These are phyloP conservation scores for Orchesellides sinensis DNA, from an alignment of 2,888 invertebrate species.

Conservation along the genomic window DNA sequence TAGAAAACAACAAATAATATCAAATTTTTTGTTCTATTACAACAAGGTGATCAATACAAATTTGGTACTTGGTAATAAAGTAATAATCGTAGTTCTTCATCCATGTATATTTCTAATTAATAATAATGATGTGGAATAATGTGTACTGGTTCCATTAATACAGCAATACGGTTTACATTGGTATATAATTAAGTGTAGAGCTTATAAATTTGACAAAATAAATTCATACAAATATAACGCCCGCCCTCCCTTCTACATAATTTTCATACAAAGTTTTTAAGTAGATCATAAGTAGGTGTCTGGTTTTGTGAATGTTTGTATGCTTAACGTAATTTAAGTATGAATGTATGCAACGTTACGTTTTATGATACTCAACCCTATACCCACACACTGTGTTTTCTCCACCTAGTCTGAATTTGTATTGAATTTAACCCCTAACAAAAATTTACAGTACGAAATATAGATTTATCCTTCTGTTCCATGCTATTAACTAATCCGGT, in stretches of 20 bases:
- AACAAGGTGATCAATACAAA: slow-evolving; percentile 34
- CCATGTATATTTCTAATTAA: not conserved
- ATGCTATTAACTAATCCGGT: not conserved
- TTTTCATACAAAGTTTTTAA: slow-evolving; percentile 13
- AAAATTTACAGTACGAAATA: not conserved
- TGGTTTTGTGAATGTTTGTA: slow-evolving; percentile 14
- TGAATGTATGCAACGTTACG: not conserved
- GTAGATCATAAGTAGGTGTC: slow-evolving; percentile 34
- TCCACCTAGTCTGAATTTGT: not conserved
- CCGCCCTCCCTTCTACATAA: slow-evolving; percentile 4
- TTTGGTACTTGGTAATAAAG: slow-evolving; percentile 31
- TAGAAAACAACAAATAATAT: slow-evolving; percentile 26
- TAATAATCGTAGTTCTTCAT: not conserved
- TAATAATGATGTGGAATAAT: slow-evolving; percentile 5
- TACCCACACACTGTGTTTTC: too few relatives aligned
- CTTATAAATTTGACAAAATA: slow-evolving; percentile 31
- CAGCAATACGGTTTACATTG: slow-evolving; percentile 12
- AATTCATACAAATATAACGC: slow-evolving; percentile 24
- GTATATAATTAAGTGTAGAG: too few relatives aligned
- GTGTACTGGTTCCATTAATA: slow-evolving; percentile 21
- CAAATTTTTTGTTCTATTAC: slow-evolving; percentile 23
- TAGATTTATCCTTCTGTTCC: not conserved
- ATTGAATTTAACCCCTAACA: not conserved
- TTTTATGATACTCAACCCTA: too few relatives aligned
- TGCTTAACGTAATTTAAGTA: not conserved